phyloP scores from a whole-genome alignment of 2,113 vertebrate genomes.

The Tursiops truncatus region DNA sequence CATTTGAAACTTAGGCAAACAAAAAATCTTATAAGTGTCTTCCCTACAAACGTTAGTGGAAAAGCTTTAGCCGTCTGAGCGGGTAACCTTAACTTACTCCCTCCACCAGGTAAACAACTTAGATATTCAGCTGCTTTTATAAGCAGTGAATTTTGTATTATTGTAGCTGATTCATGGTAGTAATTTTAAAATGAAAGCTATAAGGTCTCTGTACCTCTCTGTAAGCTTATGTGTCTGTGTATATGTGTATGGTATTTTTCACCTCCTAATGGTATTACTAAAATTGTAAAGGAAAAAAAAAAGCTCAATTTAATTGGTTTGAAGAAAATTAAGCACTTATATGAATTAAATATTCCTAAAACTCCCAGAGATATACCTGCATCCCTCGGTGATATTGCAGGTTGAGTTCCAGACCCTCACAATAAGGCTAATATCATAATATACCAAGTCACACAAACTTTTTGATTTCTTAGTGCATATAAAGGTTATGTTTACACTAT shows the following conservation, averaged over 20 bases:
- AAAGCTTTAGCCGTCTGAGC: neutral
- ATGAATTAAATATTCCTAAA: neutral
- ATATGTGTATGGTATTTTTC: neutral
- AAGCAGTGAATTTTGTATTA: neutral
- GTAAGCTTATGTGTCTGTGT: neutral
- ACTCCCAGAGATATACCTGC: neutral
- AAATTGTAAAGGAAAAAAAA: neutral
- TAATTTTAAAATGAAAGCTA: neutral
- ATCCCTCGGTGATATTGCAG: neutral
- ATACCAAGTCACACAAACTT: neutral
- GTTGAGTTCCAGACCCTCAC: neutral
- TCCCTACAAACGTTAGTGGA: neutral
- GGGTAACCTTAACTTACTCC: neutral
- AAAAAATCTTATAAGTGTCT: neutral
- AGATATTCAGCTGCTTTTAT: neutral
- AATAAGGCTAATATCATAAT: neutral
- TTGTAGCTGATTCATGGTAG: neutral
- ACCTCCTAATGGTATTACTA: neutral
- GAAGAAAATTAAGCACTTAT: neutral
- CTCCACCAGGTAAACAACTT: neutral
- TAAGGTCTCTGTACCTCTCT: neutral
- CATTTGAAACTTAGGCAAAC: neutral
- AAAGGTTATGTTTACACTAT: neutral
- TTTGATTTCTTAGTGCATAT: neutral
- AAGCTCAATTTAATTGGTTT: neutral